A percentile compares a stretch with the other conserved stretches of the same genome.
These are phyloP conservation scores for Drosophila tristis DNA, from an alignment of 1,140 invertebrate genomes.

Conservation along the genomic window DNA sequence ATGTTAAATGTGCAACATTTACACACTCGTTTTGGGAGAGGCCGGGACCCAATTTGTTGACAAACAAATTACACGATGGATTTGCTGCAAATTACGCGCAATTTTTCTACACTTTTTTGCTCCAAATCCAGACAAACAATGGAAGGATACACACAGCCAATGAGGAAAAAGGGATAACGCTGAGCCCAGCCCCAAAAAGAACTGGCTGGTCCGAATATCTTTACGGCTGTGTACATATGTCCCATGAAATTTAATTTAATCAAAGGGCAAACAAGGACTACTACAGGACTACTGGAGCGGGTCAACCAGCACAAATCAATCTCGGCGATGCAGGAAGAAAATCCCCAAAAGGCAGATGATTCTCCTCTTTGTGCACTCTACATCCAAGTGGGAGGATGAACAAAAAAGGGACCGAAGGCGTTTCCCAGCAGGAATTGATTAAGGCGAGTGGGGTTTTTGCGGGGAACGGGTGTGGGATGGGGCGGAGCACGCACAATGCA, in stretches of 20 bases:
- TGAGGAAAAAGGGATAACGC: constrained; percentile 19
- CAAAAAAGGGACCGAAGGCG: constrained; percentile 37
- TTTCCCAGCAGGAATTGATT: constrained; percentile 74
- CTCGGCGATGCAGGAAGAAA: constrained; percentile 41
- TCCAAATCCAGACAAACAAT: constrained; percentile 63
- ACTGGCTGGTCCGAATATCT: constrained; percentile 31
- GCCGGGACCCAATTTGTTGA: constrained; percentile 65
- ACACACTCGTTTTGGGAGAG: constrained; percentile 55
- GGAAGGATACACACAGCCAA: not conserved
- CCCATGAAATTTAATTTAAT: constrained; percentile 83
- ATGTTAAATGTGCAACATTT: constrained; percentile 77
- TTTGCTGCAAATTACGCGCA: constrained; percentile 75
- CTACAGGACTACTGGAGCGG: constrained; percentile 19
- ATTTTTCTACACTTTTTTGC: constrained; percentile 75
- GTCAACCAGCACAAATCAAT: constrained; percentile 45
- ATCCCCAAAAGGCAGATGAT: constrained; percentile 50
- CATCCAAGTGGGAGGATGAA: constrained; percentile 23
- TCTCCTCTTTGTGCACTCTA: constrained; percentile 12
- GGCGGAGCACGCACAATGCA: constrained; percentile 48
- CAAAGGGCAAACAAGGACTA: constrained; percentile 70
- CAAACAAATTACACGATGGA: constrained; percentile 80
- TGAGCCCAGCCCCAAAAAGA: constrained; percentile 11
- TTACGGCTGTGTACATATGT: constrained; percentile 77
- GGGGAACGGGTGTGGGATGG: too few species aligned
- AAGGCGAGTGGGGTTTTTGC: constrained; percentile 26